These are phyloP conservation scores for Andricus grossulariae DNA, from an alignment of 1,140 invertebrate genomes.

Conservation along the genomic window DNA sequence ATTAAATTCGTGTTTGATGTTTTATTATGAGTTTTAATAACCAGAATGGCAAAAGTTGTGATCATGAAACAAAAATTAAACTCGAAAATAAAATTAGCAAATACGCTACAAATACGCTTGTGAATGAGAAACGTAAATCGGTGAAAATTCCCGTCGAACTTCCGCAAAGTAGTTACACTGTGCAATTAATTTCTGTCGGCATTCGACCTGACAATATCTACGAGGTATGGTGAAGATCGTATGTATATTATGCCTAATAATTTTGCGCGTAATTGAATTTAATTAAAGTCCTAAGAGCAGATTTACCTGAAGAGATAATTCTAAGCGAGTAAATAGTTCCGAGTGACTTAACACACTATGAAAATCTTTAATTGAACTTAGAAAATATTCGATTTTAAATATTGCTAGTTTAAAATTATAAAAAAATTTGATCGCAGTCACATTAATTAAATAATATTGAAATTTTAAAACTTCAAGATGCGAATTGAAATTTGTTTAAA, in stretches of 20 bases:
- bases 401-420: too few relatives aligned
- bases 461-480: too few relatives aligned
- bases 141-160: constrained; percentile 20
- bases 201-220: constrained; percentile 45
- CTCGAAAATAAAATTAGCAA: neutral
- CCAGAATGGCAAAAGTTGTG: too few relatives aligned
- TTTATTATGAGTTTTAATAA: too few relatives aligned
- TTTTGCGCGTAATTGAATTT: constrained; percentile 9
- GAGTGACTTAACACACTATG: neutral
- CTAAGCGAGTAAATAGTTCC: constrained; percentile 13
- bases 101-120: constrained; percentile 16
- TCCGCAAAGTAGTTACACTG: constrained; percentile 35
- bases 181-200: constrained; percentile 47
- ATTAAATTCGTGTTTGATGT: too few relatives aligned
- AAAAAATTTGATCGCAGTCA: too few relatives aligned
- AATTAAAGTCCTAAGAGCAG: neutral
- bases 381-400: too few relatives aligned
- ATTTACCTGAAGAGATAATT: neutral
- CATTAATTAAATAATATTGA: too few relatives aligned
- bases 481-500: too few relatives aligned
- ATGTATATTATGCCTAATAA: constrained; percentile 22
- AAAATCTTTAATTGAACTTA: neutral
- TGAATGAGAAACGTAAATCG: neutral
- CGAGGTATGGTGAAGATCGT: constrained; percentile 38
- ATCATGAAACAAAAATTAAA: neutral